Base-by-base conservation (phyloP, 2,888 invertebrate genomes). In the Drosophila meridionalis region DNA sequence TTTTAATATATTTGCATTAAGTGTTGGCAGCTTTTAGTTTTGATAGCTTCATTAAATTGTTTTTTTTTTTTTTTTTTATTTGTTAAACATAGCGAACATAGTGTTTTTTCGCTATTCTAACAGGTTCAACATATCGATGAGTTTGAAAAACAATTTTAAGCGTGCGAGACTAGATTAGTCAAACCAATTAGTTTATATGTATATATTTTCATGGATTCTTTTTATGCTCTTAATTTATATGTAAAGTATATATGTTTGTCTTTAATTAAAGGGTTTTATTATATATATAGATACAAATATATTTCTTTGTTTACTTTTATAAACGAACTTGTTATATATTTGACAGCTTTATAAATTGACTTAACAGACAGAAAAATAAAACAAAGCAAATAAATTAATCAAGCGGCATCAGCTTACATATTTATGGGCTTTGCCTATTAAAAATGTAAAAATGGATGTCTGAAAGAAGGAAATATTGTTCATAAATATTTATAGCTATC, bases 1-100 rank as follows among this genome's bases (percentile, higher is more conserved):
- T 50, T 26, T 53, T 53, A 26, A 26, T 3, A 11, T 32, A 8
- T 58, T 12, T 32, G 32, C 2, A 28, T 20, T 30, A 26, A 36
- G 4, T 26, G 28, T 36, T 26, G 36, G 14, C 26, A 9, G 43
- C n/a, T 11, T 56, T 42, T n/a, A 30, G 42, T n/a, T 42, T 36
- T 57, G 69, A 69, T 69, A 32, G 3, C 69, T 69, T 57, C 36
- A 68, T 69, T 50, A 68, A 57, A 57, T 30, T 50, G 57, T 2
- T 28, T 20, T 28, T 43, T 2, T 2, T 28, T 20, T 28, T 43
- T 2, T 45, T 45, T 45, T 11, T 45, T 26, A 11, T 43, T 20
- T 2, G 7, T 30, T 45, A 53, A 59, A 40, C 45, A 40, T 20
- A 8, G 28, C 14, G 0, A 43, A 52, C 42, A 57, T 14, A 6